Conservation (phyloP, 1,140 invertebrate species). For the Leptestheria dahalacensis region DNA sequence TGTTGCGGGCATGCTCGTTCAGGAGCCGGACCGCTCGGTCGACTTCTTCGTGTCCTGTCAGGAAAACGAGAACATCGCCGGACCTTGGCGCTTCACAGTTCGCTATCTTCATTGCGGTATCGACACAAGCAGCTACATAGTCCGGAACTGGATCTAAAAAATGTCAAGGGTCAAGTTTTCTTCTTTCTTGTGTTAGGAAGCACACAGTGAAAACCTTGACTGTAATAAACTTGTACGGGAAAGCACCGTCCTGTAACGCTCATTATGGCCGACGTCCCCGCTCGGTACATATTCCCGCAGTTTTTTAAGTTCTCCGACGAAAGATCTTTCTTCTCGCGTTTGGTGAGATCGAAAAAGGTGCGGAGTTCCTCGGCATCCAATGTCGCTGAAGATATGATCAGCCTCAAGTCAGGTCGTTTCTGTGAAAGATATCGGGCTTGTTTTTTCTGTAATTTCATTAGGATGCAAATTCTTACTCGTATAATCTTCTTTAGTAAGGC, state of each 20-base stretch:
- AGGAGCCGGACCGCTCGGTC: slow-evolving; percentile 51
- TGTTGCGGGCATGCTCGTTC: slow-evolving; percentile 42
- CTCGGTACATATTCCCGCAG: neutral
- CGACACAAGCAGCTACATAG: slow-evolving; percentile 74
- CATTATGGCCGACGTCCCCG: slow-evolving; percentile 54
- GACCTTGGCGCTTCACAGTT: slow-evolving; percentile 42
- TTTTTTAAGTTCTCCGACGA: slow-evolving; percentile 17
- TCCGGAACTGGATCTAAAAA: slow-evolving; percentile 65
- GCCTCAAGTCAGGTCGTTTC: slow-evolving; percentile 65
- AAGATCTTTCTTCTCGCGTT: slow-evolving; percentile 27
- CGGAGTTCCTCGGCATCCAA: slow-evolving; percentile 75
- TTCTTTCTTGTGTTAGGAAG: no score
- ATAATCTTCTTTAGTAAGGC: slow-evolving; percentile 86
- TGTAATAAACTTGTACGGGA: slow-evolving; percentile 76
- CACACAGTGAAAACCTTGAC: no score
- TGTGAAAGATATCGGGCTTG: slow-evolving; percentile 28
- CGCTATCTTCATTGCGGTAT: slow-evolving; percentile 82
- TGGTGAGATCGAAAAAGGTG: slow-evolving; percentile 70
- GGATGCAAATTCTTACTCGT: slow-evolving; percentile 33
- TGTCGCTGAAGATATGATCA: slow-evolving; percentile 90
- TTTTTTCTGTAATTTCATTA: slow-evolving; percentile 1
- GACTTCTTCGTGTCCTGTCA: slow-evolving; percentile 90
- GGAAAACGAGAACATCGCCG: slow-evolving; percentile 83
- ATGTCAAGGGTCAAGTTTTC: slow-evolving; percentile 18
- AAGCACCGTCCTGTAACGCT: slow-evolving; percentile 76